Evolutionary conservation across 2,797 vertebrate genomes (phyloP).

Genomic region (Helicolenus hilgendorfi): DNA sequence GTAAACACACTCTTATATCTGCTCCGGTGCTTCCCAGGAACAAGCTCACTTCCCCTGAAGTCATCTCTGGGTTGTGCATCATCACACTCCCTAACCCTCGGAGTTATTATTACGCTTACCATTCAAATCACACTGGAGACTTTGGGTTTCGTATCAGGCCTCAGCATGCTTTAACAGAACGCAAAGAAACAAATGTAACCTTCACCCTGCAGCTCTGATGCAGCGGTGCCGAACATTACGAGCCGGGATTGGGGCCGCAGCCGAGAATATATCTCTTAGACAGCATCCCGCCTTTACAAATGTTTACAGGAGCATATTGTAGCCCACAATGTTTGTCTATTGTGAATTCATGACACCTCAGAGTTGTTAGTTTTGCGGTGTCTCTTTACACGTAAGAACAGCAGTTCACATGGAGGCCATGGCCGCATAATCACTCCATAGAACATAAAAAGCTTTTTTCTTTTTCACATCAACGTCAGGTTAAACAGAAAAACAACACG

Average conservation of each 20-base stretch:
- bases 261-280: background rate
- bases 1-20: constrained; percentile 31
- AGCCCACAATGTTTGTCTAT: background rate
- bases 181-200: background rate
- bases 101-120: background rate
- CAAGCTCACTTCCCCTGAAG: background rate
- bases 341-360: background rate
- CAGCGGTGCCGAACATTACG: background rate
- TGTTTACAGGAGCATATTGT: background rate
- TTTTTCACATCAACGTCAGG: background rate
- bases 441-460: background rate
- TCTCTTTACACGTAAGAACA: background rate
- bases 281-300: background rate
- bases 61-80: constrained; percentile 1
- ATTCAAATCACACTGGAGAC: constrained; percentile 7
- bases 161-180: background rate
- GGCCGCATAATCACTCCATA: background rate
- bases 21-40: constrained; percentile 33
- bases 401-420: background rate
- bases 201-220: background rate
- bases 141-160: background rate
- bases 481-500: too few species aligned
- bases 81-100: background rate
- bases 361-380: background rate
- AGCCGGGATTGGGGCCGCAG: background rate